phyloP scores from a whole-genome alignment of 2,888 invertebrate species.

The Junonia oenone region DNA sequence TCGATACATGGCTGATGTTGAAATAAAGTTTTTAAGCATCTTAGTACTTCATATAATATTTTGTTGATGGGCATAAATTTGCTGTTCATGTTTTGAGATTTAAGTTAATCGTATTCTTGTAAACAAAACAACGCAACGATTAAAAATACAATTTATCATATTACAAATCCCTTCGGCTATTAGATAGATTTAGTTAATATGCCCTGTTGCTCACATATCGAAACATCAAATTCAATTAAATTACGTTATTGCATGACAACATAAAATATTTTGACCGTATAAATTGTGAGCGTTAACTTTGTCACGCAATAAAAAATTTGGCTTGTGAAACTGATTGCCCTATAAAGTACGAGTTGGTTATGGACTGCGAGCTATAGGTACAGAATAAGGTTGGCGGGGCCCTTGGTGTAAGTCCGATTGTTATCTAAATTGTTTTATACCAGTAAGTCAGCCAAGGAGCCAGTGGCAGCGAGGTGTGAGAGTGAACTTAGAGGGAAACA shows the following conservation, averaged over 20 bases:
- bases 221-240: slow-evolving; percentile 24
- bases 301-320: slow-evolving; percentile 30
- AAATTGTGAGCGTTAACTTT: slow-evolving; percentile 19
- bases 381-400: not conserved
- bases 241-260: slow-evolving; percentile 22
- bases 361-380: slow-evolving; percentile 4
- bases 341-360: slow-evolving; percentile 14
- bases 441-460: slow-evolving; percentile 31
- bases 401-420: slow-evolving; percentile 8
- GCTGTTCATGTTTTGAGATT: not conserved
- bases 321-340: slow-evolving; percentile 19
- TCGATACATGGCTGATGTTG: not conserved
- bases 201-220: slow-evolving; percentile 11
- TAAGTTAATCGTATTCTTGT: not conserved
- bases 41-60: not conserved
- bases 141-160: not conserved
- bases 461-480: slow-evolving; percentile 42
- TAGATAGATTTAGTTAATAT: slow-evolving; percentile 9
- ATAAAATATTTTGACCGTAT: slow-evolving; percentile 23
- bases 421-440: slow-evolving; percentile 23
- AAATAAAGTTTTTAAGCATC: not conserved
- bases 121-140: not conserved
- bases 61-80: not conserved
- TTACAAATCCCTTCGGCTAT: not conserved
- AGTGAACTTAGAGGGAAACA: slow-evolving; percentile 51